Evolutionary conservation across 2,888 invertebrate species (phyloP), one percentile per base, ranked within the genome.

Genomic region (Sturmia bella): DNA sequence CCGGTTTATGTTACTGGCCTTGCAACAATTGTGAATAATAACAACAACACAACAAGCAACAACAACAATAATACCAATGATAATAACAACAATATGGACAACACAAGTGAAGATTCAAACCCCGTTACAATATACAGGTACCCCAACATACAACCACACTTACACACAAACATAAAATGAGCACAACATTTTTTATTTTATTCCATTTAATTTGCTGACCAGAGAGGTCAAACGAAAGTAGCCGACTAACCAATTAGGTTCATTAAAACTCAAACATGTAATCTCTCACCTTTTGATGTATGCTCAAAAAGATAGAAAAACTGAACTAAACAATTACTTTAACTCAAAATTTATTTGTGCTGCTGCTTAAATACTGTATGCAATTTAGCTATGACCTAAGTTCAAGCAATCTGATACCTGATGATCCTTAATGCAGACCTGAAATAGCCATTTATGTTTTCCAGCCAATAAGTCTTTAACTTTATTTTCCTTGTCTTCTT

Each of bases 61-160:
- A 80, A 84, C 84, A 66, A 80, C 84, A 80, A 84, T 83, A 66
- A 90, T 86, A 78, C 84, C 89, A 93, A 93, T 89, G 92, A 94
- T 90, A 94, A 92, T 91, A 94, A 94, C 91, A 94, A 94, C 88
- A 94, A 93, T 88, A 94, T 93, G 89, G 95, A 96, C 93, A 96
- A 95, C 93, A 95, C 94, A 91, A 95, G 95, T 93, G 95, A 96
- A 91, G 95, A 96, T 92, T 95, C 95, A 91, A 95, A 94, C 92
- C 94, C 95, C 91, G 94, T 96, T 92, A 96, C 96, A 87, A 96
- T 96, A 92, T 96, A 96, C 94, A 95, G 96, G 96, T 96, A 52
- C 39, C 41, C 27, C 48, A 4, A 5, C 24, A 13, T 4, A 32
- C 3, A 32, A 6, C 6, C 41, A 41, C 24, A 68, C 12, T n/a